These are phyloP conservation scores for Fulmarus glacialis DNA, from an alignment of 2,113 vertebrate species.

Conservation along the genomic window DNA sequence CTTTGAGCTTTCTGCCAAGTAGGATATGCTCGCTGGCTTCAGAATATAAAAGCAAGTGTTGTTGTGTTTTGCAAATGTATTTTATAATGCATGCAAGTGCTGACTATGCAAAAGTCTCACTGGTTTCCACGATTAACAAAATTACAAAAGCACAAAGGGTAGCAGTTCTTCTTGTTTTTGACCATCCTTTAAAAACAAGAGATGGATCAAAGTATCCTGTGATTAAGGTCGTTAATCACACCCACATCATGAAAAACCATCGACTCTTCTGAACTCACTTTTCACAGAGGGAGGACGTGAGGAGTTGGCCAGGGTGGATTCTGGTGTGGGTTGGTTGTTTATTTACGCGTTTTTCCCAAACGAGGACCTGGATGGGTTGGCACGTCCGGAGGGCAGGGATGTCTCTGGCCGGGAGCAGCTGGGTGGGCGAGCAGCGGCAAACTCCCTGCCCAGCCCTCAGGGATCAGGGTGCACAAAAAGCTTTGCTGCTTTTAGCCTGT, in stretches of 20 bases:
- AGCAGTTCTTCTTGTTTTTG: conserved; percentile 21
- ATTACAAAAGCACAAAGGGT: conserved; percentile 35
- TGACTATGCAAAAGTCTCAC: conserved; percentile 7
- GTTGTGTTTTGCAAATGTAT: conserved; percentile 55
- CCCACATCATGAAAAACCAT: neutral
- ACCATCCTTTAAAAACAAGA: neutral
- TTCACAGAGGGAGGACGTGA: neutral
- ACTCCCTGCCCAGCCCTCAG: neutral
- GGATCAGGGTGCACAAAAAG: accelerated
- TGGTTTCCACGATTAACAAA: conserved; percentile 31
- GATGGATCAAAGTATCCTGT: conserved; percentile 39
- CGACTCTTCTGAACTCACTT: neutral
- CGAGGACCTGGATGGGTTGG: neutral
- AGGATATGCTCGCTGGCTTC: neutral
- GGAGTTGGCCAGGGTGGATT: neutral
- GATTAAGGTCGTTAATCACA: conserved; percentile 47
- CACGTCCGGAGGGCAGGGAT: neutral
- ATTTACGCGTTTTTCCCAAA: neutral
- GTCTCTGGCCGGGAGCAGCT: neutral
- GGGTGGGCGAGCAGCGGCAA: neutral
- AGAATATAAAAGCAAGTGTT: conserved; percentile 7
- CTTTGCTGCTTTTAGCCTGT: neutral
- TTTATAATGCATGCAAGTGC: conserved; percentile 29
- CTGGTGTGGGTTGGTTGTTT: neutral
- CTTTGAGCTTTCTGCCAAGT: conserved; percentile 59